Evolutionary conservation across 2,113 vertebrate species (phyloP).

Genomic region (Eubucco bourcierii): DNA sequence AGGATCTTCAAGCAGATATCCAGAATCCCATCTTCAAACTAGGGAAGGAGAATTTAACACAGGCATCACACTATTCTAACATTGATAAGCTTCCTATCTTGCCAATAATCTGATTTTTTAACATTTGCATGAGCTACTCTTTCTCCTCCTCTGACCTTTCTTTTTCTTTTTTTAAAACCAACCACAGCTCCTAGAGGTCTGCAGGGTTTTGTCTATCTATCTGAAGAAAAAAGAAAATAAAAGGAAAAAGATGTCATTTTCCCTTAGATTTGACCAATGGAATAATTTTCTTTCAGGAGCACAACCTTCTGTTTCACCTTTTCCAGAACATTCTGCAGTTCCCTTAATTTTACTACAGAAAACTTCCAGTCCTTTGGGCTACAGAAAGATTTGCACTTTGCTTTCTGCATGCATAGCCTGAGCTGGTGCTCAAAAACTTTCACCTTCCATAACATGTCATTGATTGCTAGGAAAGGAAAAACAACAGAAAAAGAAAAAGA

Average conservation of each 20-base stretch:
- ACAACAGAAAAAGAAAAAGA: too few relatives aligned
- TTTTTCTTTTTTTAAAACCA: neutral
- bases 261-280: neutral
- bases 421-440: neutral
- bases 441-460: neutral
- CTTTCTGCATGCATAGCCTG: neutral
- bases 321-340: neutral
- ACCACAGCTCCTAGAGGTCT: neutral
- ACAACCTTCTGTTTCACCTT: neutral
- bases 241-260: neutral
- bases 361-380: neutral
- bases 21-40: constrained; percentile 69
- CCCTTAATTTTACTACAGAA: neutral
- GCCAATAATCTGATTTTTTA: neutral
- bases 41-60: neutral
- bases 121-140: neutral
- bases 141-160: neutral
- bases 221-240: neutral
- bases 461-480: neutral
- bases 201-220: neutral
- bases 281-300: neutral
- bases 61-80: neutral
- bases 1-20: constrained; percentile 63
- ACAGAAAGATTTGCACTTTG: neutral
- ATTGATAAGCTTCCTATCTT: neutral